A percentile compares a stretch with the other conserved stretches of the same genome.
Conservation (phyloP, 1,140 invertebrate genomes). For the Sitobion miscanthi region DNA sequence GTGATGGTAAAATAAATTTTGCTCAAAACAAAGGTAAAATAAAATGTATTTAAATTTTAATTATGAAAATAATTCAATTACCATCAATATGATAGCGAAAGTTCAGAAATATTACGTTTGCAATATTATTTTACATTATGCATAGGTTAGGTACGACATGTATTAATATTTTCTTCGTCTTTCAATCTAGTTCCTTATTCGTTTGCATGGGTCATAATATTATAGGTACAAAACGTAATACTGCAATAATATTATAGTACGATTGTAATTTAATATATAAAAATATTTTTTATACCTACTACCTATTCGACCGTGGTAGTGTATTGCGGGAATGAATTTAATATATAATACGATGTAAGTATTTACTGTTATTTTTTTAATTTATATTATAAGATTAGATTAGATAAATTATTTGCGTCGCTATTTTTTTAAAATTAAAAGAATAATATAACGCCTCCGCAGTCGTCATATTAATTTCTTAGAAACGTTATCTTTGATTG, state of each 20-base stretch:
- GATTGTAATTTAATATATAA: not conserved
- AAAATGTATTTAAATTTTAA: not conserved
- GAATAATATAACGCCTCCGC: not conserved
- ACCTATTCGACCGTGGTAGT: not conserved
- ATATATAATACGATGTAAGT: not conserved
- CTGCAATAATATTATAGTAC: not conserved
- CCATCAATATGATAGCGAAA: not conserved
- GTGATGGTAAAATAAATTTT: not conserved
- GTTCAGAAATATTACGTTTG: not conserved
- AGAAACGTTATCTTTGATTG: constrained; percentile 35
- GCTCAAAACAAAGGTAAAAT: not conserved
- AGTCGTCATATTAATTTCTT: constrained; percentile 21
- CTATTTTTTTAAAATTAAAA: not conserved
- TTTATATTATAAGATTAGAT: not conserved
- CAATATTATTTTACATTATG: not conserved
- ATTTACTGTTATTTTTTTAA: not conserved
- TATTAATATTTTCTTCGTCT: not conserved
- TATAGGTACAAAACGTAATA: not conserved
- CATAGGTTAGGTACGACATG: not conserved
- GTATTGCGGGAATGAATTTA: not conserved
- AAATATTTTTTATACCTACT: not conserved
- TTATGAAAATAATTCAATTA: not conserved
- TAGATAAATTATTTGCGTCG: not conserved
- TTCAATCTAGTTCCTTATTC: not conserved
- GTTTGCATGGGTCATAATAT: not conserved